phyloP scores from a whole-genome alignment of 2,113 vertebrate species.

The Merops nubicus region DNA sequence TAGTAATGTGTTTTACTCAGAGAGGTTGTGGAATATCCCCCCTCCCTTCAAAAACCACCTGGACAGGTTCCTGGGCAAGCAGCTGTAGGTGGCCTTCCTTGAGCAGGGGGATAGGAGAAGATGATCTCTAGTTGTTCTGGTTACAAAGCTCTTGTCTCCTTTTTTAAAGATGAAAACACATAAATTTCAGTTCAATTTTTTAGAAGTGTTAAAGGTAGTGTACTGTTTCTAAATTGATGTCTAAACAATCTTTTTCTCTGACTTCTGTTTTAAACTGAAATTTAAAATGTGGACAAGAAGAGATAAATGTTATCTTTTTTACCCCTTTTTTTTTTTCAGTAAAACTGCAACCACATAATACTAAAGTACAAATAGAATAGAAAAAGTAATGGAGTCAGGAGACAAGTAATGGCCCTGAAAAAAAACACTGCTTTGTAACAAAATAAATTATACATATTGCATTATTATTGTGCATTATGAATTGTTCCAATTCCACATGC shows the following conservation, averaged over 20 bases:
- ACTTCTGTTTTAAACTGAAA: background rate
- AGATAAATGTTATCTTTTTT: background rate
- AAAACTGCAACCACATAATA: slow-evolving; percentile 42
- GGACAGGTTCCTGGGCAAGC: background rate
- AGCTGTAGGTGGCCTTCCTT: background rate
- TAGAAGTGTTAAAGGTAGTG: background rate
- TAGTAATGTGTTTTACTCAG: background rate
- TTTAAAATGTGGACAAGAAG: background rate
- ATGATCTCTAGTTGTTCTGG: background rate
- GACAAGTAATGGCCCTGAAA: background rate
- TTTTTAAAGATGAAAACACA: background rate
- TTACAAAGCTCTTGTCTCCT: background rate
- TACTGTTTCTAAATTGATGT: background rate
- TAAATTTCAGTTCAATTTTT: background rate
- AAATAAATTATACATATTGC: background rate
- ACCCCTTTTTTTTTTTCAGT: background rate
- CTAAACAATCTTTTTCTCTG: background rate
- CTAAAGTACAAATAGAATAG: background rate
- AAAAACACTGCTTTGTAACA: background rate
- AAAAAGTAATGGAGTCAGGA: background rate
- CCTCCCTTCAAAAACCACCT: background rate
- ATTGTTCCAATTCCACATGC: background rate
- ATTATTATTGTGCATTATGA: slow-evolving; percentile 3
- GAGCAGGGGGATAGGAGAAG: background rate
- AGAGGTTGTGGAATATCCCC: background rate